These are phyloP conservation scores for Ageneiosus marmoratus DNA, from an alignment of 2,113 vertebrate genomes.

Conservation along the genomic window DNA sequence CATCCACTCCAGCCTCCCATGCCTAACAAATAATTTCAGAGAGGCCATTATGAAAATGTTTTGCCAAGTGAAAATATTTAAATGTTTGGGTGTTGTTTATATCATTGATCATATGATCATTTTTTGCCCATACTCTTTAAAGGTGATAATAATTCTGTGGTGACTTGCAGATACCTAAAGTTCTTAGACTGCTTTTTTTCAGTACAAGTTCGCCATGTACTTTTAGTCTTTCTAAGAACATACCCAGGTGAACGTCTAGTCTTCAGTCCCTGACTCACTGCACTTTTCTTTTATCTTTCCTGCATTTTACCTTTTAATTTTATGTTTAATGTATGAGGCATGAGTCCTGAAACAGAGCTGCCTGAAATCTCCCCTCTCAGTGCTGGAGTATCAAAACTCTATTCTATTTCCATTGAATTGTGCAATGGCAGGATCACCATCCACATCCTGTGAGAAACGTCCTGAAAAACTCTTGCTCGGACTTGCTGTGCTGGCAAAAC, in stretches of 20 bases:
- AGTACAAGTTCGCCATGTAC: not conserved
- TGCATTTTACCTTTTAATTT: conserved; percentile 32
- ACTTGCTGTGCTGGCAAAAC: conserved; percentile 62
- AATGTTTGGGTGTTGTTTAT: not conserved
- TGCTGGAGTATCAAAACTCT: conserved; percentile 41
- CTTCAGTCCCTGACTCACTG: not conserved
- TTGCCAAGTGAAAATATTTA: not conserved
- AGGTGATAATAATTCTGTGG: not conserved
- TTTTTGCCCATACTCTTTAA: not conserved
- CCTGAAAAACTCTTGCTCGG: conserved; percentile 52
- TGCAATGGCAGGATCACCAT: conserved; percentile 39
- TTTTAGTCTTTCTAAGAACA: not conserved
- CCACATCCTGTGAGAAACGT: conserved; percentile 41
- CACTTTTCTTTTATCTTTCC: conserved; percentile 23
- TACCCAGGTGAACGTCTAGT: not conserved
- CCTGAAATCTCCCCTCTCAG: conserved; percentile 7
- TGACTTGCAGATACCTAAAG: not conserved
- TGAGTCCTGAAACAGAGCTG: not conserved
- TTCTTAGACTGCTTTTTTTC: not conserved
- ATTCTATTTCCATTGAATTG: conserved; percentile 63
- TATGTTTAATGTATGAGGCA: conserved; percentile 38
- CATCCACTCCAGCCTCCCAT: too few species aligned
- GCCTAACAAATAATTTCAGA: too few species aligned
- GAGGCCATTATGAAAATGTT: not conserved
- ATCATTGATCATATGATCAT: not conserved